Base-by-base conservation (phyloP, 2,797 vertebrate genomes). In the Bufotes viridis region DNA sequence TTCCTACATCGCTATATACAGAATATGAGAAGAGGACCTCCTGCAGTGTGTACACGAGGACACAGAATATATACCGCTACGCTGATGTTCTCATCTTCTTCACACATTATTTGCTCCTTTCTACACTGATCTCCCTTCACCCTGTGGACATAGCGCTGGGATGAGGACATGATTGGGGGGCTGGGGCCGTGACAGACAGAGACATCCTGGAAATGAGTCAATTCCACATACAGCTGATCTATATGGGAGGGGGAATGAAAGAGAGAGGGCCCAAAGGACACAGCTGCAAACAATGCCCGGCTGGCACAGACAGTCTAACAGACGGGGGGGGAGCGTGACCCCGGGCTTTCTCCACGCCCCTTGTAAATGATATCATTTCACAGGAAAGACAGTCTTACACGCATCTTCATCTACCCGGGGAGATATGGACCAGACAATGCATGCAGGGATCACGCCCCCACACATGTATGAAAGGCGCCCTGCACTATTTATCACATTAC, bases 111-210 rank as follows among this genome's bases (percentile, higher is more conserved):
- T 78, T 3, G 42, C 58, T 63, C 72, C 57, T 61, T 63, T 81
- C 51, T 81, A 17, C 53, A 78, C 0, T n/a, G 58, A 29, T 78
- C 78, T 81, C 65, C 80, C 34, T 65, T 51, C 34, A 34, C 34
- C 61, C 42, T 61, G 78, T 9, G 65, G 75, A 34, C 26, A 60
- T 61, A n/a, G 29, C 15, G 53, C 49, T 74, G 74, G 51, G 55
- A 87, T 79, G 72, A 87, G 57, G 81, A 49, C 81, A 82, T 65
- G 83, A 51, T 76, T 63, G 70, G 34, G 75, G 26, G 72, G 67
- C 74, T 72, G 82, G 60, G 53, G 53, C 78, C 29, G 91, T 91
- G 92, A 93, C 91, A 92, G 93, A 92, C 67, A 69, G 78, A 85
- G 87, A 86, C 67, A 86, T 89, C 84, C 82, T 87, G 89, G 83